Base-by-base conservation (phyloP, 2,113 vertebrate species). In the Aphyosemion australe region DNA sequence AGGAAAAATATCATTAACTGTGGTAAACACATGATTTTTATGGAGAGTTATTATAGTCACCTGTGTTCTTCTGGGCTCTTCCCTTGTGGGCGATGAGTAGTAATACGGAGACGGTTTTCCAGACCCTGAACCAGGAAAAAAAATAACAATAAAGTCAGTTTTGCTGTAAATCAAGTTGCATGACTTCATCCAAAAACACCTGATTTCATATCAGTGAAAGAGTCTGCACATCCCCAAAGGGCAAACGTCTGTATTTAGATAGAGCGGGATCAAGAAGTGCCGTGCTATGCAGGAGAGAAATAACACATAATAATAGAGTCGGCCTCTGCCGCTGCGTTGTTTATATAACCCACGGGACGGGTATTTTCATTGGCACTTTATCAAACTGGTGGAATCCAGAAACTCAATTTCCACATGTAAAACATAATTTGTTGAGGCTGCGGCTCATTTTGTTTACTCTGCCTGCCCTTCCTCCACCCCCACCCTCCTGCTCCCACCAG, bases 91-190 rank as follows among this genome's bases (percentile, higher is more conserved):
- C 63, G 97, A 98, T 55, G 96, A 93, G 73, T 98, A 99, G 89
- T 96, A 98, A 93, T 95, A 96, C n/a, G 96, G 93, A 70, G 96
- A 95, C 32, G 94, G 91, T 87, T 98, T 98, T 85, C 93, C 95
- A 88, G 96, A 98, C 86, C 96, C 97, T 99, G 89, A 18, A 65
- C 9, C n/a, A 46, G 74, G 26, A 5, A 34, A 65, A 54, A 56
- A 48, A 48, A 43, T 0, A 48, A 54, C 14, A 21, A 59, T 18
- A 57, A 48, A 51, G 67, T 50, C 32, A 71, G 4, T 39, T 5
- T 45, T 49, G 45, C 5, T 19, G 21, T 54, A 50, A 41, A 83
- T 50, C 8, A 59, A 53, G 66, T 14, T 2, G 12, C 19, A 32
- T 37, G 14, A 57, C 43, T 64, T 61, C 2, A 58, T 34, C 50